Percentiles rank a stretch among this genome's conserved stretches.
phyloP scores from a whole-genome alignment of 2,113 vertebrate genomes.

The Thunnus thynnus region DNA sequence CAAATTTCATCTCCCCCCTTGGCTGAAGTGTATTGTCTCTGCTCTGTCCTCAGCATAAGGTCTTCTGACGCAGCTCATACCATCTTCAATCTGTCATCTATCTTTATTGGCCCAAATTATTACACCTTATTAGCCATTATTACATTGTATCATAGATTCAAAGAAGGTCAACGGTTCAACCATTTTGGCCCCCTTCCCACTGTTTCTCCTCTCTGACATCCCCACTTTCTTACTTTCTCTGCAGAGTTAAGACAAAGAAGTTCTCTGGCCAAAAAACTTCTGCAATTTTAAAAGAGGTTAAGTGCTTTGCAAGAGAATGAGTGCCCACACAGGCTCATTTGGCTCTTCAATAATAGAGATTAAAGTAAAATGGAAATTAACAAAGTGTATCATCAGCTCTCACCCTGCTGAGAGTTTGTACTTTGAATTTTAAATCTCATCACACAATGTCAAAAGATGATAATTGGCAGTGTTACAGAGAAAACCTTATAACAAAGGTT shows the following conservation, averaged over 20 bases:
- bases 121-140: conserved; percentile 75
- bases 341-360: conserved; percentile 60
- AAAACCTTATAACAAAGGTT: conserved; percentile 56
- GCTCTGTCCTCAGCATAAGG: conserved; percentile 74
- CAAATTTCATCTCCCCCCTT: conserved; percentile 81
- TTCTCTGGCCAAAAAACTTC: conserved; percentile 64
- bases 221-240: conserved; percentile 57
- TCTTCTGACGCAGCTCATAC: conserved; percentile 82
- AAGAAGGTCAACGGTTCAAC: conserved; percentile 70
- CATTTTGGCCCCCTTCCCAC: conserved; percentile 70
- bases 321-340: conserved; percentile 44
- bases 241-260: conserved; percentile 52
- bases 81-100: conserved; percentile 73
- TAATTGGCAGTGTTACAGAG: conserved; percentile 47
- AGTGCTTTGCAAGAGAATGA: conserved; percentile 62
- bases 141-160: conserved; percentile 74
- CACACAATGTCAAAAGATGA: conserved; percentile 64
- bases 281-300: conserved; percentile 63
- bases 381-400: conserved; percentile 49
- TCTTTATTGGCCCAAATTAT: conserved; percentile 79
- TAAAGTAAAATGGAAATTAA: conserved; percentile 65
- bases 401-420: conserved; percentile 43
- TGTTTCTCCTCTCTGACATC: conserved; percentile 65
- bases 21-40: conserved; percentile 88
- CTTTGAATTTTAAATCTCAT: conserved; percentile 53